Evolutionary conservation across 2,797 vertebrate genomes (phyloP).

Genomic region (Rhynchonycteris naso): DNA sequence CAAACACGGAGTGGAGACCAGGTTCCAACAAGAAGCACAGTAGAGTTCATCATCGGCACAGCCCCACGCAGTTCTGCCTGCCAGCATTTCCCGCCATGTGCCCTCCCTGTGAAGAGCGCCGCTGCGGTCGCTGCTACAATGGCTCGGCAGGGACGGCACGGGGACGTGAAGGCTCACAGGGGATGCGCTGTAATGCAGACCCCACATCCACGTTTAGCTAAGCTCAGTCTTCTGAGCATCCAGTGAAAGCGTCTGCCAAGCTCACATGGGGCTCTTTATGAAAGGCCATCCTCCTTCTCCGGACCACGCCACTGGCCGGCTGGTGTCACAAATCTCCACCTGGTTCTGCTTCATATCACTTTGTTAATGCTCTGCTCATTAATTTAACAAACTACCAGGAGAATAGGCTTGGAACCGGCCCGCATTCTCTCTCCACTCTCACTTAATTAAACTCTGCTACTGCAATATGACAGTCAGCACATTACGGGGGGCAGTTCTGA

Average conservation of each 20-base stretch:
- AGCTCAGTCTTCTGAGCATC: not conserved
- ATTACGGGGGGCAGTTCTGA: slow-evolving; percentile 81
- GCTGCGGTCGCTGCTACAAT: fast-evolving
- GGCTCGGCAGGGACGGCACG: fast-evolving
- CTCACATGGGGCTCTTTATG: slow-evolving; percentile 51
- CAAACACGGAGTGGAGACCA: not conserved
- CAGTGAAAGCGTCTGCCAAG: slow-evolving; percentile 42
- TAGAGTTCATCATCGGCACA: not conserved
- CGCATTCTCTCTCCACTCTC: slow-evolving; percentile 84
- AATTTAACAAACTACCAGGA: slow-evolving; percentile 86
- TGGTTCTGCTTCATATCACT: slow-evolving; percentile 80
- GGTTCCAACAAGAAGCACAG: not conserved
- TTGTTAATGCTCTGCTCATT: slow-evolving; percentile 81
- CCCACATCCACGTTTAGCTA: fast-evolving
- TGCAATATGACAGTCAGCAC: slow-evolving; percentile 84
- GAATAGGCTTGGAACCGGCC: slow-evolving; percentile 80
- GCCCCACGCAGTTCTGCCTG: not conserved
- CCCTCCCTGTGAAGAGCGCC: not conserved
- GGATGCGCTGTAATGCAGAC: fast-evolving
- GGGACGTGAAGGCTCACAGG: fast-evolving
- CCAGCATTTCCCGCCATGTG: not conserved
- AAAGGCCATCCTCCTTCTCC: slow-evolving; percentile 41
- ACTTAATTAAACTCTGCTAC: slow-evolving; percentile 86
- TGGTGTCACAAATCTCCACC: slow-evolving; percentile 70
- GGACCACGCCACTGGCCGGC: slow-evolving; percentile 44